Conservation (phyloP, 2,888 invertebrate genomes). For the Acanthosepion esculentum region DNA sequence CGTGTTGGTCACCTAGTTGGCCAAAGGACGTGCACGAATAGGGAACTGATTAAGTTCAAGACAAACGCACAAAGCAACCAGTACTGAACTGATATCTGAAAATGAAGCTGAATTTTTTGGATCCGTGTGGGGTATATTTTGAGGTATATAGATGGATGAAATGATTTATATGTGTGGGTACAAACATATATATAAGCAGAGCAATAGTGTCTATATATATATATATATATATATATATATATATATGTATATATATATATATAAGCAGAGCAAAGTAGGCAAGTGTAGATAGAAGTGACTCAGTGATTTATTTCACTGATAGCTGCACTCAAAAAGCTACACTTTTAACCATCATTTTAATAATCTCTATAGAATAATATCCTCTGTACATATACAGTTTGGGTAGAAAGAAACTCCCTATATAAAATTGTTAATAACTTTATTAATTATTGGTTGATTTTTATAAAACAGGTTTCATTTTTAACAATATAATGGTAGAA, state of each 20-base stretch:
- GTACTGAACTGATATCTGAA: conserved; percentile 11
- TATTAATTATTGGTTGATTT: too few species aligned
- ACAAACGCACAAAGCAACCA: neutral
- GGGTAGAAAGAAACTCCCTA: too few species aligned
- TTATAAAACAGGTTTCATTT: too few species aligned
- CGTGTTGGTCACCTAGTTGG: conserved; percentile 33
- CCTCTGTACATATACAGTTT: too few species aligned
- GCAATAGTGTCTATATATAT: neutral
- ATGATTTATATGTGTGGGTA: neutral
- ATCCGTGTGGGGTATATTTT: neutral
- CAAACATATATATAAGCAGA: neutral
- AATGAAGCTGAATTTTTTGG: conserved; percentile 13
- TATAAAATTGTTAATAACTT: too few species aligned
- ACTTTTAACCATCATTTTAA: too few species aligned
- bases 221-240: neutral
- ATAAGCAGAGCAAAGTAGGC: too few species aligned
- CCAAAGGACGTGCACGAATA: neutral
- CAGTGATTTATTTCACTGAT: too few species aligned
- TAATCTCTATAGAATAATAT: too few species aligned
- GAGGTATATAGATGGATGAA: neutral
- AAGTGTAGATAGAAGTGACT: too few species aligned
- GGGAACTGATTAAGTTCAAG: neutral
- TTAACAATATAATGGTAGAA: too few species aligned
- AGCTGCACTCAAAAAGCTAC: too few species aligned
- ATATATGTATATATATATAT: neutral